Evolutionary conservation across 2,888 invertebrate genomes (phyloP).

Genomic region (Desoria tigrina): DNA sequence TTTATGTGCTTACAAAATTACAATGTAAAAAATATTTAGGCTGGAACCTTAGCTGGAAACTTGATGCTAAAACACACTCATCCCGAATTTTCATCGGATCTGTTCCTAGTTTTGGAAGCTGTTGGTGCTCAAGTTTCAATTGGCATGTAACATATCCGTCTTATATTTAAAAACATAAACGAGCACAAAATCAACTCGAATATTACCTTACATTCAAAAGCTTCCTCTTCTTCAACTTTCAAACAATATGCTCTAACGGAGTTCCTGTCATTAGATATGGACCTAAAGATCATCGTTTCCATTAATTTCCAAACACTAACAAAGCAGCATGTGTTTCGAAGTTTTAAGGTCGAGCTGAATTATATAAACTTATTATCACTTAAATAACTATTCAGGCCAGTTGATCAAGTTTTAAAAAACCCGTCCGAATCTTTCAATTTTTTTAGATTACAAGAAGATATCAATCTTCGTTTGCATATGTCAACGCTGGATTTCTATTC

Average conservation of each 20-base stretch:
- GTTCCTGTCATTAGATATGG: constrained; percentile 67
- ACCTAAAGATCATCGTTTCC: constrained; percentile 66
- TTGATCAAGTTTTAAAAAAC: too few species aligned
- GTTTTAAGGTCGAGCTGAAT: constrained; percentile 72
- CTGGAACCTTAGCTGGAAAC: constrained; percentile 70
- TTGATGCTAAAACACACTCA: constrained; percentile 68
- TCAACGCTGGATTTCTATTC: constrained; percentile 49
- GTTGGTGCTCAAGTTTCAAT: constrained; percentile 54
- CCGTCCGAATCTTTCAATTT: too few species aligned
- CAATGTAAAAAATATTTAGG: constrained; percentile 48
- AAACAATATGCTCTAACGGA: constrained; percentile 57
- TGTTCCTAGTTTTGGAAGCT: constrained; percentile 64
- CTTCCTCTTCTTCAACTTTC: too few species aligned
- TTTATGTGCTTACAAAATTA: constrained; percentile 25
- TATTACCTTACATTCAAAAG: too few species aligned
- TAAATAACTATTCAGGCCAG: too few species aligned
- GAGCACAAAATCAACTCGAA: too few species aligned
- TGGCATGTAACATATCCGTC: constrained; percentile 42
- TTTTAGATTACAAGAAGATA: constrained; percentile 44
- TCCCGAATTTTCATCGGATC: constrained; percentile 70
- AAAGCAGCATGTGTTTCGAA: constrained; percentile 62
- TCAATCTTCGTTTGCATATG: constrained; percentile 50
- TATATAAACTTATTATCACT: too few species aligned
- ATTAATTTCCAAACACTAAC: constrained; percentile 64
- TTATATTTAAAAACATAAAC: too few species aligned